Base-by-base conservation (phyloP, 2,888 invertebrate genomes). In the Acleris holmiana region DNA sequence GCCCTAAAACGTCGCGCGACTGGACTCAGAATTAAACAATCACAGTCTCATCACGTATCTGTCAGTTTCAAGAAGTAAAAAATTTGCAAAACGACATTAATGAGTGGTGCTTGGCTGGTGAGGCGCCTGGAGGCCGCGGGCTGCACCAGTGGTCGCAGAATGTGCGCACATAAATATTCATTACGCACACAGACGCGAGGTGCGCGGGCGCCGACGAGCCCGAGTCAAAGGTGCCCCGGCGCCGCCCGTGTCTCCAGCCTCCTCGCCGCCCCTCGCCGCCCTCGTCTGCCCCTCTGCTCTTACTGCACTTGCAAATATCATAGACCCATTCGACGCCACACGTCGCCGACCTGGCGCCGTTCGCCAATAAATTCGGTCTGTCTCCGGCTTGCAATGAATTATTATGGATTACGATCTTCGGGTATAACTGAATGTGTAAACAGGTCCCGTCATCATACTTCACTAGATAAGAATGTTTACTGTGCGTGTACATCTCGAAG, bases 301-400 rank as follows among this genome's bases (percentile, higher is more conserved):
- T 83, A 84, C 80, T 85, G 82, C 82, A 82, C 77, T 85, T 84
- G 82, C 81, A 83, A 85, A 84, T 85, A 80, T 83, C 82, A 83
- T 86, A 86, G 87, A 80, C 80, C 82, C 76, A 81, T 80, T 82
- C 83, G 84, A 85, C 89, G 86, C 80, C 80, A 70, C 78, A 77
- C 83, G 83, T 85, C 89, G 86, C 80, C 81, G 69, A 78, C 77
- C 80, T 84, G 91, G 91, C 91, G 91, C 91, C 91, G 82, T 83
- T 84, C 79, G 84, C 84, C 84, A 86, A 91, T 91, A 91, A 90
- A 91, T 90, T 89, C 87, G 88, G 89, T 85, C 85, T 87, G 90
- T 87, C 87, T 86, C 84, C 80, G 78, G 83, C 82, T 86, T 88
- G 84, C 87, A 86, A 87, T 88, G 86, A 91, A 90, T 88, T 88